Evolutionary conservation across 2,797 vertebrate species (phyloP), one percentile per base, ranked within the genome.

Genomic region (Taenioides sp.): DNA sequence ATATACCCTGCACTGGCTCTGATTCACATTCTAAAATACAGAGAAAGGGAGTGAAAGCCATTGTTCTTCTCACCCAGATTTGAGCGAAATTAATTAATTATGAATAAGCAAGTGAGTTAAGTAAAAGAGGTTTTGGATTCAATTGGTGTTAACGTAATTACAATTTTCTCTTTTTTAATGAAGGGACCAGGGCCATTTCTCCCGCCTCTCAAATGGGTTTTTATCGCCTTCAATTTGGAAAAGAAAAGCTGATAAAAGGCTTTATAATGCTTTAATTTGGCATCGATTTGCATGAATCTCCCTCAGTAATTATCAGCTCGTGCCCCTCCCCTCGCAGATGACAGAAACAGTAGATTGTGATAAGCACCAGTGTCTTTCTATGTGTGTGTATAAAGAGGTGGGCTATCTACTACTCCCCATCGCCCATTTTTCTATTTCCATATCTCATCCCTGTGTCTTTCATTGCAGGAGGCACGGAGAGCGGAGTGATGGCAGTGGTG

Each of bases 61-160:
- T 92, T 93, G 91, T 94, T 93, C 91, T 90, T 87, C 78, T 79
- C 86, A 83, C 78, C 80, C 85, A 85, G 80, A 87, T 91, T 88
- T 87, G 80, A 89, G 80, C 88, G 89, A 91, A 92, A 94, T 93
- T 92, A 94, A 94, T 95, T 94, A 94, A 94, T 94, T 92, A 94
- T 94, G 93, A 94, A 94, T 93, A 91, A 93, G 90, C 85, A 87
- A 92, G 90, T 86, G 90, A 88, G 89, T 91, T 89, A 90, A 90
- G 85, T 62, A 88, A 93, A 93, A 83, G 78, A 86, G 82, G 73
- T 87, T 88, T 84, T 78, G 78, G 85, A 86, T 89, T 92, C 83
- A 84, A 86, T 89, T 87, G 90, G 89, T 91, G 90, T 92, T 92
- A 93, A 92, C 88, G 91, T 94, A 94, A 94, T 94, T 93, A 92